Conservation (phyloP, 2,797 vertebrate genomes). For the Myripristis murdjan region DNA sequence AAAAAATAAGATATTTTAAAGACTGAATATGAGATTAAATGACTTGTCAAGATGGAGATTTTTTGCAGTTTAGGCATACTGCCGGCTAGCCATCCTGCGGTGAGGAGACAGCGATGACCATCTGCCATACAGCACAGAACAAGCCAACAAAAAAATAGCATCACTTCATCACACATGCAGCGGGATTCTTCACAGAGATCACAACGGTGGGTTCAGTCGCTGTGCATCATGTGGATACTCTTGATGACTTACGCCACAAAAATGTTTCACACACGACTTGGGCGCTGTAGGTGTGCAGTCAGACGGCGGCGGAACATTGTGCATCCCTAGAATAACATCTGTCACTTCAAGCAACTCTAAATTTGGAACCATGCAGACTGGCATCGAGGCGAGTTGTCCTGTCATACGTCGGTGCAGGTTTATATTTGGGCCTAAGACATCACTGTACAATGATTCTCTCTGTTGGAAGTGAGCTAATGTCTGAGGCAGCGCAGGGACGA, state of each 20-base stretch:
- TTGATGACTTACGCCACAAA: conserved; percentile 37
- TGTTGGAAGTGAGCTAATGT: conserved; percentile 69
- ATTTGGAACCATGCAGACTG: conserved; percentile 47
- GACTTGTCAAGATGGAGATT: too few species aligned
- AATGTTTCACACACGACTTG: conserved; percentile 36
- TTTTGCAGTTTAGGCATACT: conserved; percentile 42
- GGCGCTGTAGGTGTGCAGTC: conserved; percentile 27
- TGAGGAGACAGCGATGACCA: conserved; percentile 69
- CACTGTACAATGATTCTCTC: conserved; percentile 56
- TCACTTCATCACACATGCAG: conserved; percentile 39
- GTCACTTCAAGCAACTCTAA: conserved; percentile 48
- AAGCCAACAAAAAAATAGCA: conserved; percentile 46
- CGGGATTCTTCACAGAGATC: conserved; percentile 50
- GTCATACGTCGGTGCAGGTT: conserved; percentile 23
- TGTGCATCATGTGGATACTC: conserved; percentile 54
- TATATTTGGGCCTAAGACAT: conserved; percentile 25
- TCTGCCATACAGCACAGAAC: conserved; percentile 65
- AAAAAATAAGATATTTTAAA: too few species aligned
- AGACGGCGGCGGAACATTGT: conserved; percentile 57
- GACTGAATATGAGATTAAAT: too few species aligned
- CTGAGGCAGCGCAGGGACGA: conserved; percentile 53
- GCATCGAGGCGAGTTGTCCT: conserved; percentile 28
- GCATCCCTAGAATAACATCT: conserved; percentile 38
- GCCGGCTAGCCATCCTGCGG: conserved; percentile 44
- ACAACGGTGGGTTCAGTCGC: conserved; percentile 15